Evolutionary conservation across 2,797 vertebrate species (phyloP).

Genomic region (Lithobates pipiens): DNA sequence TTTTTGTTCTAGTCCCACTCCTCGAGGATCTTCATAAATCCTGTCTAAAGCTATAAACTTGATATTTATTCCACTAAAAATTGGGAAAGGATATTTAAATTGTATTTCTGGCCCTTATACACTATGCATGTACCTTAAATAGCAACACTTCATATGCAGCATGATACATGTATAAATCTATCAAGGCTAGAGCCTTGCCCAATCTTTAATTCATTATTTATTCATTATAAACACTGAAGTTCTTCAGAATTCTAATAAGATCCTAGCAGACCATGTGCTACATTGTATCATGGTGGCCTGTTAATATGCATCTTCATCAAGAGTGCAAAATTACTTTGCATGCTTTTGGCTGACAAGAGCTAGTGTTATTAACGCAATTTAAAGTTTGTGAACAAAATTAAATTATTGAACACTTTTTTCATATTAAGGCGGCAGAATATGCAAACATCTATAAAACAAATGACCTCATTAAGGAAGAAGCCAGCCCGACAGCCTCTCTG

Average conservation of each 20-base stretch:
- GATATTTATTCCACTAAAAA: too few species aligned
- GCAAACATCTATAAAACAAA: conserved; percentile 41
- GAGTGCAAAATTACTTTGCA: conserved; percentile 14
- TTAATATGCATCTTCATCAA: conserved; percentile 47
- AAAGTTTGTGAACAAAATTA: conserved; percentile 45
- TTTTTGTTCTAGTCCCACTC: too few species aligned
- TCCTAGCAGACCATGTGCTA: conserved; percentile 45
- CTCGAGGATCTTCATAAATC: too few species aligned
- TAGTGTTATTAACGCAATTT: conserved; percentile 46
- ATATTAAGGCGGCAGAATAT: conserved; percentile 1
- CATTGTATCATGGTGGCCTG: conserved; percentile 51
- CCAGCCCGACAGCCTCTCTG: conserved; percentile 50
- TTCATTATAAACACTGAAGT: conserved; percentile 61
- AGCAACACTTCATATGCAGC: conserved; percentile 11
- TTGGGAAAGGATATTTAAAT: too few species aligned
- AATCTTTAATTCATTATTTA: conserved; percentile 38
- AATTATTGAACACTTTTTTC: conserved; percentile 41
- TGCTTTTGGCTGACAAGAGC: conserved; percentile 47
- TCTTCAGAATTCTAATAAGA: conserved; percentile 63
- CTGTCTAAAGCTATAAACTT: too few species aligned
- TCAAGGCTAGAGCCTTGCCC: conserved; percentile 36
- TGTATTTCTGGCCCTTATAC: too few species aligned
- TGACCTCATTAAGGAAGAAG: conserved; percentile 58
- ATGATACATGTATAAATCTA: conserved; percentile 36
- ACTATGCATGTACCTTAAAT: neutral